phyloP scores from a whole-genome alignment of 1,140 invertebrate genomes.

The Drosophila malerkotliana region DNA sequence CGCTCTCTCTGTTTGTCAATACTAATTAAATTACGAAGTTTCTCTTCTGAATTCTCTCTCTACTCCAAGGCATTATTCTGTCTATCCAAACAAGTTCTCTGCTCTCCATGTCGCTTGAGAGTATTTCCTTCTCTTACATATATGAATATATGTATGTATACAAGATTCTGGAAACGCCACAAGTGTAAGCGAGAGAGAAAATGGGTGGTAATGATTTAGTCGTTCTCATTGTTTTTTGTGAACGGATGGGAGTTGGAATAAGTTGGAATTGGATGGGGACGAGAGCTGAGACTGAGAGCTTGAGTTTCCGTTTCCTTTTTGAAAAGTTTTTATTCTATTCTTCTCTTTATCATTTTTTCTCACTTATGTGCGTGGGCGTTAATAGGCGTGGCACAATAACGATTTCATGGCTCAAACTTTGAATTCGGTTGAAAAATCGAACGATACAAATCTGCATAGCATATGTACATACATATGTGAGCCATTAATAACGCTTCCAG shows the following conservation, averaged over 20 bases:
- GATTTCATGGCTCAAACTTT: constrained; percentile 7
- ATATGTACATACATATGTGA: constrained; percentile 32
- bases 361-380: constrained; percentile 19
- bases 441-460: constrained; percentile 60
- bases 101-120: constrained; percentile 1
- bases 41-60: constrained; percentile 19
- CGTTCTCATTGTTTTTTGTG: constrained; percentile 66
- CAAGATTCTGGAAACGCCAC: constrained; percentile 6
- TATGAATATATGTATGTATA: not conserved
- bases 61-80: not conserved
- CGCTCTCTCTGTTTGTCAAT: constrained; percentile 12
- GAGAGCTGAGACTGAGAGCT: constrained; percentile 26
- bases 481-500: constrained; percentile 22
- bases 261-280: constrained; percentile 23
- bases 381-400: constrained; percentile 68
- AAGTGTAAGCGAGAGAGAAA: constrained; percentile 57
- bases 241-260: constrained; percentile 36
- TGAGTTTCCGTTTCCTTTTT: constrained; percentile 56
- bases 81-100: not conserved
- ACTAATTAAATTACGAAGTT: constrained; percentile 49
- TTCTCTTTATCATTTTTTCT: constrained; percentile 45
- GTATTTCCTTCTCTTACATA: constrained; percentile 19
- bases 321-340: constrained; percentile 17
- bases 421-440: constrained; percentile 31
- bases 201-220: constrained; percentile 69